Evolutionary conservation across 2,888 invertebrate genomes (phyloP).

Genomic region (Protophormia terraenovae): DNA sequence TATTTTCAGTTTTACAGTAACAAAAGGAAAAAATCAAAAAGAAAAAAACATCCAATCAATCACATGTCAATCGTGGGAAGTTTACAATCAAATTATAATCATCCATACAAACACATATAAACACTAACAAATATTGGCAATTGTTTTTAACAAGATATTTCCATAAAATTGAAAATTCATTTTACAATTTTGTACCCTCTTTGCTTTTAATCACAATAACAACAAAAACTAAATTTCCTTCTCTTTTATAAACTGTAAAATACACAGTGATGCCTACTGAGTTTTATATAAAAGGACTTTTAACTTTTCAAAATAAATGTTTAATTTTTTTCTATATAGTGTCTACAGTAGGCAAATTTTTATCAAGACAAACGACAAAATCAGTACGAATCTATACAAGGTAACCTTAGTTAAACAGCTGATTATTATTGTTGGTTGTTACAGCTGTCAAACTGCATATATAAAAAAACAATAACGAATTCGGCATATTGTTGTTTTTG

Average conservation of each 20-base stretch:
- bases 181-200: constrained; percentile 16
- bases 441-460: too few species aligned
- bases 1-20: constrained; percentile 14
- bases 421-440: too few species aligned
- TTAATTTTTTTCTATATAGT: too few species aligned
- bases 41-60: constrained; percentile 61
- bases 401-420: too few species aligned
- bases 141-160: constrained; percentile 29
- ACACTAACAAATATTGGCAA: constrained; percentile 14
- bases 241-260: too few species aligned
- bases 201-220: neutral
- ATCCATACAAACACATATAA: neutral
- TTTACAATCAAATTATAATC: constrained; percentile 57
- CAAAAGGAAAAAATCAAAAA: neutral
- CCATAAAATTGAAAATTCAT: constrained; percentile 51
- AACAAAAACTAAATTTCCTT: neutral
- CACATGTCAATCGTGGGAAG: constrained; percentile 71
- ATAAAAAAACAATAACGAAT: too few species aligned
- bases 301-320: too few species aligned
- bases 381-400: too few species aligned
- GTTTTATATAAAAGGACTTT: too few species aligned
- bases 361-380: too few species aligned
- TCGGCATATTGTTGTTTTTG: too few species aligned
- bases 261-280: neutral
- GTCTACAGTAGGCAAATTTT: too few species aligned